Evolutionary conservation across 1,140 invertebrate species (phyloP).

Genomic region (Polypedilum pembai): DNA sequence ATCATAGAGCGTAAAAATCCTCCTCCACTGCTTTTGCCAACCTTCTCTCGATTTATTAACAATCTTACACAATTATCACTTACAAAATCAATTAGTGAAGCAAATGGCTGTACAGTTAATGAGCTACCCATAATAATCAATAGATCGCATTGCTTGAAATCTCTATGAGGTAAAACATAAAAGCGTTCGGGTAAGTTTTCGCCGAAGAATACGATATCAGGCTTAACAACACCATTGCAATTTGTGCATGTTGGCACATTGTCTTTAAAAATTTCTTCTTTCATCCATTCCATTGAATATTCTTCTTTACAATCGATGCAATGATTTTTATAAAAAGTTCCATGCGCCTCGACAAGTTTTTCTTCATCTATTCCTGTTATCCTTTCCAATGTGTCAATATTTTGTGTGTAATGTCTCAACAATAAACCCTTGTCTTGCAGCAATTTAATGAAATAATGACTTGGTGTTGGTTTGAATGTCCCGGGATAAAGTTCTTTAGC

Average conservation of each 20-base stretch:
- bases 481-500: constrained; percentile 82
- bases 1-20: constrained; percentile 43
- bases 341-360: constrained; percentile 88
- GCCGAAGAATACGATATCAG: constrained; percentile 92
- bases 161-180: constrained; percentile 54
- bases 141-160: constrained; percentile 83
- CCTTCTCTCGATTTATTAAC: constrained; percentile 76
- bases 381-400: constrained; percentile 89
- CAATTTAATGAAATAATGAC: constrained; percentile 77
- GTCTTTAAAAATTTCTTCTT: constrained; percentile 63
- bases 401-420: constrained; percentile 81
- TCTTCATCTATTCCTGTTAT: constrained; percentile 76
- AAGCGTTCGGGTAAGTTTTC: constrained; percentile 77
- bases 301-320: constrained; percentile 69
- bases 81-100: constrained; percentile 74
- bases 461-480: constrained; percentile 68
- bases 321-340: constrained; percentile 82
- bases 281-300: constrained; percentile 71
- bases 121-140: constrained; percentile 94
- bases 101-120: constrained; percentile 90
- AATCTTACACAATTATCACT: constrained; percentile 62
- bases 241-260: constrained; percentile 65
- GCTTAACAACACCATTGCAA: constrained; percentile 73
- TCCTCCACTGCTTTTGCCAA: constrained; percentile 51
- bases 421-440: constrained; percentile 73